Evolutionary conservation across 2,888 invertebrate species (phyloP).

Genomic region (Allygus modestus): DNA sequence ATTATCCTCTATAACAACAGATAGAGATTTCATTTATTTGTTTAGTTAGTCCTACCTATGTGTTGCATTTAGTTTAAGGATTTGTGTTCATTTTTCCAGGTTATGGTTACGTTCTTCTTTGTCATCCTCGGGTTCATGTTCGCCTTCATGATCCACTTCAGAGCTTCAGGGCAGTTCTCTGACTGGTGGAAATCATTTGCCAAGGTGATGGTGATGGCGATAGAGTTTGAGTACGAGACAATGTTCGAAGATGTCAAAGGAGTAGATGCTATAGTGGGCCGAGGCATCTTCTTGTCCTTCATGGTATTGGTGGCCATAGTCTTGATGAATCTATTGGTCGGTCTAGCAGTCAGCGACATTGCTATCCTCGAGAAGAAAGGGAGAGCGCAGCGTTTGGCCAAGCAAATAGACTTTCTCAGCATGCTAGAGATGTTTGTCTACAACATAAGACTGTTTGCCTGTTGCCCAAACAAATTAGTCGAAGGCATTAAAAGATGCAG

Average conservation of each 20-base stretch:
- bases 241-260: conserved; percentile 75
- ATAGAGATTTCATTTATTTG: neutral
- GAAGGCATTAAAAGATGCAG: conserved; percentile 74
- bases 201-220: conserved; percentile 80
- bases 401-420: conserved; percentile 78
- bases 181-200: conserved; percentile 77
- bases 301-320: conserved; percentile 78
- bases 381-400: conserved; percentile 77
- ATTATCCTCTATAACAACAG: neutral
- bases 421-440: conserved; percentile 77
- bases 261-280: conserved; percentile 75
- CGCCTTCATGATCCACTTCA: conserved; percentile 79
- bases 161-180: conserved; percentile 76
- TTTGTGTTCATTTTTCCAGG: conserved; percentile 73
- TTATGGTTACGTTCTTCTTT: conserved; percentile 75
- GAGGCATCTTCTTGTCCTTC: conserved; percentile 77
- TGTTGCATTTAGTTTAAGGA: neutral
- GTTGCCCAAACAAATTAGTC: conserved; percentile 74
- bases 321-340: conserved; percentile 79
- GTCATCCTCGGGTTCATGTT: conserved; percentile 78
- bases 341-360: conserved; percentile 80
- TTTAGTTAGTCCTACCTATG: too few species aligned
- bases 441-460: conserved; percentile 74
- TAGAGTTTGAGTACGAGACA: conserved; percentile 78
- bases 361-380: conserved; percentile 78